Base-by-base conservation (phyloP, 2,888 invertebrate genomes). In the Fissipunctia ypsillon region DNA sequence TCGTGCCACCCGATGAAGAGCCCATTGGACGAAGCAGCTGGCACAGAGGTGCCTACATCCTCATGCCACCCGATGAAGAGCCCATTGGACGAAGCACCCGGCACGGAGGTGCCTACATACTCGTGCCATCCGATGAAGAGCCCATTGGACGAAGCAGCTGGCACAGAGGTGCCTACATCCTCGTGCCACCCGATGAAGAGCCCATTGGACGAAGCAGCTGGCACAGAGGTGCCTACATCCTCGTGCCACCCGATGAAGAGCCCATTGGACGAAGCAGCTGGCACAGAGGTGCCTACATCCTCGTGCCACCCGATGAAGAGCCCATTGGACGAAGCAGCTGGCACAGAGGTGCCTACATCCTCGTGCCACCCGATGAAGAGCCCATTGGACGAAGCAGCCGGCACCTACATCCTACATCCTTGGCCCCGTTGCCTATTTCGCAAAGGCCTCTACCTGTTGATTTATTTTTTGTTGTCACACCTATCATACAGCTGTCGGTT, bases 401-500 rank as follows among this genome's bases (percentile, higher is more conserved):
- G 83, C 82, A 72, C n/a, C n/a, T n/a, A n/a, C n/a, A n/a, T n/a
- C 66, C 81, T 75, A 86, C 83, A 90, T 90, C 92, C 92, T 93
- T 92, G 92, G 90, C 92, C 91, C 78, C 79, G 81, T 92, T 88
- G 87, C 90, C 90, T 91, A 91, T 88, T 89, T 91, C 84, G 77
- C 86, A 82, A 84, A 88, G 89, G 87, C 75, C 85, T 87, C 86
- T 90, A 92, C 92, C 91, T 93, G 92, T 92, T 91, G 91, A 89
- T 88, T 87, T 80, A 89, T 70, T 90, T 90, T 87, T 82, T 86
- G 85, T 87, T 81, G 87, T 86, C 85, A 89, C 89, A 89, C 88
- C 90, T 88, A 87, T 81, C 79, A 78, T 69, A 68, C 60, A 81
- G 75, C 75, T 81, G 81, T 74, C 76, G 76, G 76, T 77, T 80